Conservation (phyloP, 1,140 invertebrate genomes). For the Leptonema lineaticorne region DNA sequence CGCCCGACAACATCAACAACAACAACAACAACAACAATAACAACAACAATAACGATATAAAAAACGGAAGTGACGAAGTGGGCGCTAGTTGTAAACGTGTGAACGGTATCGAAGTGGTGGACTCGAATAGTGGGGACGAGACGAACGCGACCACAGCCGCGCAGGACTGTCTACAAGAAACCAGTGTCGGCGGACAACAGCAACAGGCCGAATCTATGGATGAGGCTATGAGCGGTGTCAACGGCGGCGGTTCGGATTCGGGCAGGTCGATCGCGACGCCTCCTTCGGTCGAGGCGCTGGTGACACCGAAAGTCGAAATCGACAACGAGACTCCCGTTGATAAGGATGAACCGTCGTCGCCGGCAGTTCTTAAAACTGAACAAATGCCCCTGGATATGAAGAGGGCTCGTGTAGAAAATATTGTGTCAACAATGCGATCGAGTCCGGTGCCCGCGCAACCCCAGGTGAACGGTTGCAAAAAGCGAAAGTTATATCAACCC, state of each 20-base stretch:
- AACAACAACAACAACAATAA: constrained; percentile 57
- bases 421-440: constrained; percentile 87
- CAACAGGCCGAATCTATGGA: constrained; percentile 57
- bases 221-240: constrained; percentile 60
- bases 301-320: constrained; percentile 66
- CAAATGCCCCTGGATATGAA: constrained; percentile 71
- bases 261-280: constrained; percentile 68
- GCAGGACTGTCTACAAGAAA: constrained; percentile 61
- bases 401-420: constrained; percentile 90
- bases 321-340: constrained; percentile 63
- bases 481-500: constrained; percentile 95
- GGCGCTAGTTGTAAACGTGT: constrained; percentile 43
- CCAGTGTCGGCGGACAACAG: constrained; percentile 56
- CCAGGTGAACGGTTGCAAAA: constrained; percentile 89
- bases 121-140: constrained; percentile 64
- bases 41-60: constrained; percentile 36
- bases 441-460: constrained; percentile 68
- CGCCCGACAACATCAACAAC: constrained; percentile 56
- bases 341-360: constrained; percentile 54
- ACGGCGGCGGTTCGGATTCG: constrained; percentile 68
- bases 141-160: constrained; percentile 59
- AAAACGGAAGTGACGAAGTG: constrained; percentile 46
- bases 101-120: constrained; percentile 50
- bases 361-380: constrained; percentile 55
- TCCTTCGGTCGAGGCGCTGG: constrained; percentile 59